Base-by-base conservation (phyloP, 2,797 vertebrate species). In the Lagodon rhomboides region DNA sequence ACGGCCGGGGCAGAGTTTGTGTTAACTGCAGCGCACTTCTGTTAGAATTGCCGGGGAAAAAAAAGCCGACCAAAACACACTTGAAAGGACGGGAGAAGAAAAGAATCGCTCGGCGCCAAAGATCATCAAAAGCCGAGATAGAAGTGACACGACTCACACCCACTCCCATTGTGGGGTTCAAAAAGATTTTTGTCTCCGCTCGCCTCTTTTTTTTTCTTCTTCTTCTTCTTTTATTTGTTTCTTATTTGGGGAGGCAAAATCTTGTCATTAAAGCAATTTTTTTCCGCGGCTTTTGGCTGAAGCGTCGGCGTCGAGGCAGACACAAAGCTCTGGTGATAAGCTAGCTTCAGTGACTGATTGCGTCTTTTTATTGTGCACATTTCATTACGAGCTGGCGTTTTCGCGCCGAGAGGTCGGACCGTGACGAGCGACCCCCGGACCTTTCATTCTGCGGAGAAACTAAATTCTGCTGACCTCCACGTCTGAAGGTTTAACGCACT, bases 241-340 rank as follows among this genome's bases (percentile, higher is more conserved):
- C 85, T 67, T 79, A 88, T 84, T 91, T 82, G 51, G 77, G 75
- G 76, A 90, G 84, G 71, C 85, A 75, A 81, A 81, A 80, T 84
- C 79, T 80, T 78, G 85, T 86, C 91, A 91, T 94, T 93, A 91
- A 91, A 91, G 85, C 87, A 85, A 87, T 92, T 92, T 87, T 60
- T 85, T 60, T 85, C 51, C 73, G 72, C 47, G 74, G 84, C 80
- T 84, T 64, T 34, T 75, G 82, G 82, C 82, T 85, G 81, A 66
- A 80, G 84, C 72, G 56, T 72, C 56, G 56, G 61, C 73, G 67
- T 80, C 75, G 12, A 80, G 73, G 25, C 74, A 86, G 82, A 87
- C 85, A 85, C 54, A 89, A 80, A 80, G 77, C 61, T 73, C 72
- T 62, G 65, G 70, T 70, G 91, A 93, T 91, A 88, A 90, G 80